Evolutionary conservation across 2,888 invertebrate genomes (phyloP).

Genomic region (Nemurella pictetii): DNA sequence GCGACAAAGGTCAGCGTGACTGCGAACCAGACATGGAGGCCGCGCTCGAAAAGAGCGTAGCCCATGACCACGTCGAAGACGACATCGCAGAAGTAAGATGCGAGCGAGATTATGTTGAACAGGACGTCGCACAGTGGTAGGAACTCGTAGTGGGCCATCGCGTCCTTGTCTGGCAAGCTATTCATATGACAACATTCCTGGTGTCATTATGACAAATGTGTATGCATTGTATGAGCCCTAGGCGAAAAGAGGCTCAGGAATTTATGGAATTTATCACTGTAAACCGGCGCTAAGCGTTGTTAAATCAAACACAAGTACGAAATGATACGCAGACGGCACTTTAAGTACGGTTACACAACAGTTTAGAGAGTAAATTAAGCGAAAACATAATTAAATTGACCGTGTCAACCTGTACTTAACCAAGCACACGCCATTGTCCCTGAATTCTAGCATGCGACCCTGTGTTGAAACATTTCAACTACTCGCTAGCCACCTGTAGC

Average conservation of each 20-base stretch:
- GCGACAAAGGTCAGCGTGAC: conserved; percentile 72
- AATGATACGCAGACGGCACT: neutral
- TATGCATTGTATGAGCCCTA: neutral
- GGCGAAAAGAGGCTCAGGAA: neutral
- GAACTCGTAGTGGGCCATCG: conserved; percentile 71
- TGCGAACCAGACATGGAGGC: conserved; percentile 65
- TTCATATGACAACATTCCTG: conserved; percentile 14
- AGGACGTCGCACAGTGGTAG: conserved; percentile 88
- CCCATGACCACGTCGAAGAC: conserved; percentile 86
- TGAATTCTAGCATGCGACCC: neutral
- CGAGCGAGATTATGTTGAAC: conserved; percentile 87
- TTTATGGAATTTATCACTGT: conserved; percentile 22
- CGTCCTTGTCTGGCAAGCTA: conserved; percentile 34
- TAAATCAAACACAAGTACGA: neutral
- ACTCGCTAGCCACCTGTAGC: neutral
- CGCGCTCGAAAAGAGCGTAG: conserved; percentile 76
- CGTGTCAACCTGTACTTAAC: neutral
- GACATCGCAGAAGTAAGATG: conserved; percentile 88
- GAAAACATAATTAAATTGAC: neutral
- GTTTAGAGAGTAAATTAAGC: neutral
- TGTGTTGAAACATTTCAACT: conserved; percentile 12
- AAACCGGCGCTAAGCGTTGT: neutral
- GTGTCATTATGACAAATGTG: conserved; percentile 31
- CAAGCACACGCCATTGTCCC: conserved; percentile 3
- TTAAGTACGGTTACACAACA: neutral